These are phyloP conservation scores for Silurus lanzhouensis DNA, from an alignment of 2,797 vertebrate species.

Conservation along the genomic window DNA sequence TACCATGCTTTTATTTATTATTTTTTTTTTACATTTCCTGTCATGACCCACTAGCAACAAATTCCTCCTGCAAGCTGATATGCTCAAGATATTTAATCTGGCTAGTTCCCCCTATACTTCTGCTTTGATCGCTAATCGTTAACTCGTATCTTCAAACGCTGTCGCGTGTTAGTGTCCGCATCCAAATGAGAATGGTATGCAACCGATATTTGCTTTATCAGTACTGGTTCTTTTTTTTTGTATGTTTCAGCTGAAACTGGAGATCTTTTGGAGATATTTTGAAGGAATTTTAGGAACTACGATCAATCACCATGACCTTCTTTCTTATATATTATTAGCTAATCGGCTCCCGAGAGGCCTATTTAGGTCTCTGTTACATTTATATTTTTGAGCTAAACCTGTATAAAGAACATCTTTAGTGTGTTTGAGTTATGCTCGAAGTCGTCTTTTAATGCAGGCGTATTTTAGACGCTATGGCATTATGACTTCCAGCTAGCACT, in stretches of 20 bases:
- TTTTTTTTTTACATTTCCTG: background rate
- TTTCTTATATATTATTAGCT: background rate
- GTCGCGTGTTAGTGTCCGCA: too few species aligned
- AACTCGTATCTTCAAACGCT: background rate
- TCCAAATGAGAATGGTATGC: too few species aligned
- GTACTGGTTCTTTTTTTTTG: too few species aligned
- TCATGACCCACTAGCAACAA: background rate
- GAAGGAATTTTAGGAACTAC: background rate
- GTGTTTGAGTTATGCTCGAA: too few species aligned
- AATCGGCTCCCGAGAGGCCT: conserved; percentile 11
- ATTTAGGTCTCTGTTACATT: background rate
- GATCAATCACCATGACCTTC: background rate
- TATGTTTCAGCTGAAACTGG: too few species aligned
- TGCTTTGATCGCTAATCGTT: background rate
- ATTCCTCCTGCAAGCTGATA: background rate
- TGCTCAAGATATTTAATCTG: background rate
- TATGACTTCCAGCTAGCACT: background rate
- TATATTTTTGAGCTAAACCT: background rate
- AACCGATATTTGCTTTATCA: too few species aligned
- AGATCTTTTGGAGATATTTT: too few species aligned
- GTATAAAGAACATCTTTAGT: background rate
- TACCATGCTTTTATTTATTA: too few species aligned
- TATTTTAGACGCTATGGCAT: background rate
- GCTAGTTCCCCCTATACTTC: background rate
- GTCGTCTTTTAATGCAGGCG: background rate